Base-by-base conservation (phyloP, 2,797 vertebrate species). In the Cephalopachus bancanus region DNA sequence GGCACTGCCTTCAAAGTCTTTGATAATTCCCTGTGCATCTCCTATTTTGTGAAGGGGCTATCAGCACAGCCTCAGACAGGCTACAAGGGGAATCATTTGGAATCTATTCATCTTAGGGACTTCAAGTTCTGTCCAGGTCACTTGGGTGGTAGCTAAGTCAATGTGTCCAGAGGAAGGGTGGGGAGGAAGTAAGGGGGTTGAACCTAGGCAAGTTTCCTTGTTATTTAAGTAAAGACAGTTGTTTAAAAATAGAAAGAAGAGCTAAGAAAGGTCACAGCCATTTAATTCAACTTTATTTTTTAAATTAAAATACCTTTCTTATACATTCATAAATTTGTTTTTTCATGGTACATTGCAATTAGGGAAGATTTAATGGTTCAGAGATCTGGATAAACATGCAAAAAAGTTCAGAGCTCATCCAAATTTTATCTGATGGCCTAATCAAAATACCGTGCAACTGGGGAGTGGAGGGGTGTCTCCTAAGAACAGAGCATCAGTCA, bases 301-400 rank as follows among this genome's bases (percentile, higher is more conserved):
- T 94, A 97, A 96, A 93, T 97, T 97, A 83, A 97, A 98, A 98
- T 97, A 97, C 94, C 88, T 98, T 98, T 93, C 96, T 85, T 81
- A 83, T 60, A 89, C 80, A 93, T 96, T 97, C 97, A 97, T 83
- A 33, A 94, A 95, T 94, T 98, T 97, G 83, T 97, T 95, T 92
- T 89, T 69, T 17, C 1, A 75, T 67, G 0, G 71, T 94, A 96
- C 96, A 89, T 96, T 97, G 88, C 62, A 89, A 91, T 88, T 64
- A 96, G 85, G 60, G 84, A 97, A 97, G 97, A 95, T 93, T 87
- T 96, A 80, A 96, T 92, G 44, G 83, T 95, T 96, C 90, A 95
- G 94, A 97, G 93, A 37, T 94, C 95, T 96, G 80, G 94, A 75
- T 89, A 91, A 67, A 76, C 69, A 59, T 57, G 64, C 85, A 89